Evolutionary conservation across 2,888 invertebrate genomes (phyloP).

Genomic region (Phrixothrix hirtus): DNA sequence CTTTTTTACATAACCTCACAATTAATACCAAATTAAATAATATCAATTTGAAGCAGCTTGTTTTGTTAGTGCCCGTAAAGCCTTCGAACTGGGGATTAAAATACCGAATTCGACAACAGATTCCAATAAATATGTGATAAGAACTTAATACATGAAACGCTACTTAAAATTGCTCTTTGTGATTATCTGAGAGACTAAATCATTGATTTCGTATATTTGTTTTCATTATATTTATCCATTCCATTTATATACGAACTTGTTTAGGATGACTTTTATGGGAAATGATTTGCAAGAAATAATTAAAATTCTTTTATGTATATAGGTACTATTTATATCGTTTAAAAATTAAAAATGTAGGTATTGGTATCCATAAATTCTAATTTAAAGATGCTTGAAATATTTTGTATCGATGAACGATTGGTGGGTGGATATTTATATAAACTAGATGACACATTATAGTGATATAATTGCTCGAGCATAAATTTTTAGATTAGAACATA

Average conservation of each 20-base stretch:
- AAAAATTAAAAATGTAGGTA: too few species aligned
- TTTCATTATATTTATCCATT: constrained; percentile 12
- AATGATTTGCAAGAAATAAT: too few species aligned
- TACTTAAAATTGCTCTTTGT: constrained; percentile 53
- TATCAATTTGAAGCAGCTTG: constrained; percentile 50
- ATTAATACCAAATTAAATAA: constrained; percentile 16
- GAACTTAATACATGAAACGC: constrained; percentile 54
- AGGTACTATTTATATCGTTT: too few species aligned
- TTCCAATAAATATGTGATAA: constrained; percentile 57
- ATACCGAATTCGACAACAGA: constrained; percentile 54
- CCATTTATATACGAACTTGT: too few species aligned
- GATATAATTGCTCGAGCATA: constrained; percentile 5
- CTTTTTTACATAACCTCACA: too few species aligned
- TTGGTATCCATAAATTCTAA: neutral
- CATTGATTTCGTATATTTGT: constrained; percentile 22
- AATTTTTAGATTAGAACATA: constrained; percentile 8
- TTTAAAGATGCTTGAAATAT: neutral
- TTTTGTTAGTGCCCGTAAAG: constrained; percentile 54
- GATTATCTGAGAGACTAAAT: constrained; percentile 20
- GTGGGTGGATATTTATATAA: constrained; percentile 5
- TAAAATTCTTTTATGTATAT: too few species aligned
- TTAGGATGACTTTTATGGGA: too few species aligned
- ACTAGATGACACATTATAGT: constrained; percentile 5
- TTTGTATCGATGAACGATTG: neutral
- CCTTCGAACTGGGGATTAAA: constrained; percentile 54